A percentile compares a stretch with the other conserved stretches of the same genome.
Conservation (phyloP, 2,797 vertebrate genomes). For the Sorex maritimensis region DNA sequence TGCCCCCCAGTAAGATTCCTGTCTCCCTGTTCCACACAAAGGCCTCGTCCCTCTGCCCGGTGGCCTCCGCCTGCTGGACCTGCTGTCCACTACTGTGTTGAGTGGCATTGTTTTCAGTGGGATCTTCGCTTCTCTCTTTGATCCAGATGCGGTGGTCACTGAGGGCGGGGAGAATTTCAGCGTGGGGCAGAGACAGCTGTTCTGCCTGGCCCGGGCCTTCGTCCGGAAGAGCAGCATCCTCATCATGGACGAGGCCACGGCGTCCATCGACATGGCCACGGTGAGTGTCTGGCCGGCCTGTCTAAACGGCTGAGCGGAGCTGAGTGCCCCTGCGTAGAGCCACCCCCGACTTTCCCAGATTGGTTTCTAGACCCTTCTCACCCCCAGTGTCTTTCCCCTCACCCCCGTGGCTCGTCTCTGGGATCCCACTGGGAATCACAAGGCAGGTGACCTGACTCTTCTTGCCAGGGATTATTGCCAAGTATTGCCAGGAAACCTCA, state of each 20-base stretch:
- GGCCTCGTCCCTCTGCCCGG: neutral
- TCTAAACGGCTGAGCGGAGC: too few relatives aligned
- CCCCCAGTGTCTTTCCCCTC: neutral
- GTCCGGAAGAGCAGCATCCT: conserved; percentile 99
- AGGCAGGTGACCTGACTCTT: neutral
- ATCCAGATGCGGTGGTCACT: conserved; percentile 95
- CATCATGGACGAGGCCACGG: conserved; percentile 99
- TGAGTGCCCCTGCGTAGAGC: neutral
- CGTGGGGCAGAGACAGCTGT: conserved; percentile 98
- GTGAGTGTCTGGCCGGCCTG: conserved; percentile 89
- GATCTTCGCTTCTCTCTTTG: conserved; percentile 16
- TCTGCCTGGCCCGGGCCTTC: conserved; percentile 97
- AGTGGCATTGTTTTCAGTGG: neutral
- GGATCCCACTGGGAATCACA: neutral
- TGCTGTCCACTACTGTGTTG: neutral
- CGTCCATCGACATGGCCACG: conserved; percentile 99
- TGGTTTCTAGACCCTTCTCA: neutral
- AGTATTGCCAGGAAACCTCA: neutral
- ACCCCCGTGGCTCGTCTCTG: neutral
- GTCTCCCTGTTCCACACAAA: neutral
- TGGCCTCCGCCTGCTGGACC: too few relatives aligned
- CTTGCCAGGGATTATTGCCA: neutral
- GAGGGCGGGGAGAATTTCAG: conserved; percentile 99
- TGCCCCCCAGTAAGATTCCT: neutral
- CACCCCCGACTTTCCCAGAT: neutral